phyloP scores from a whole-genome alignment of 2,797 vertebrate genomes.

The Harpia harpyja region DNA sequence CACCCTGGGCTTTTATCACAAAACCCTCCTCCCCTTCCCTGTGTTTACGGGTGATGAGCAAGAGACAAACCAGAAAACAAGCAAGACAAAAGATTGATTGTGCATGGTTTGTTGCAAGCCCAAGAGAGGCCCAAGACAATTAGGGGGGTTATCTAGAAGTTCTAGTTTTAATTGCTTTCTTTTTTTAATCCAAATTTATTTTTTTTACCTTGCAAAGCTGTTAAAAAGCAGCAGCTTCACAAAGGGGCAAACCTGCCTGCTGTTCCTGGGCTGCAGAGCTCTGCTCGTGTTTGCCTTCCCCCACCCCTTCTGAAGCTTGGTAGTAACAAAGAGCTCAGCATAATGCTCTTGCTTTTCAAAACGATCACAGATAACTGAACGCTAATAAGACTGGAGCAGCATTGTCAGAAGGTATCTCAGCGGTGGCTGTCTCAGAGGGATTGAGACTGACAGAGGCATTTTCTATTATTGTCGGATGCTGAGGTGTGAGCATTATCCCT shows the following conservation, averaged over 20 bases:
- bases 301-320: slow-evolving; percentile 7
- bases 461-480: slow-evolving; percentile 40
- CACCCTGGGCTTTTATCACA: not conserved
- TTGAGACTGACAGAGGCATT: slow-evolving; percentile 61
- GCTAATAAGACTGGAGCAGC: slow-evolving; percentile 59
- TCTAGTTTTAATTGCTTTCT: slow-evolving; percentile 38
- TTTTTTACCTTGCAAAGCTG: not conserved
- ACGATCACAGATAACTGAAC: slow-evolving; percentile 40
- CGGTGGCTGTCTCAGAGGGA: not conserved
- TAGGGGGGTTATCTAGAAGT: slow-evolving; percentile 15
- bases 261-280: not conserved
- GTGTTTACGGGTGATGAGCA: not conserved
- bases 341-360: slow-evolving; percentile 59
- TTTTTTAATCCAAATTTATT: not conserved
- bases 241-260: slow-evolving; percentile 17
- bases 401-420: slow-evolving; percentile 64
- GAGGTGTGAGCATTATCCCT: slow-evolving; percentile 48
- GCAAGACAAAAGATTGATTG: slow-evolving; percentile 24
- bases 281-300: not conserved
- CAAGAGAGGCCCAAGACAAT: not conserved
- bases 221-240: slow-evolving; percentile 4
- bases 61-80: slow-evolving; percentile 3
- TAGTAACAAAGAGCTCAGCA: slow-evolving; percentile 49
- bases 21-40: not conserved
- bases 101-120: not conserved